Evolutionary conservation across 1,140 invertebrate species (phyloP).

Genomic region (Nasonia vitripennis): DNA sequence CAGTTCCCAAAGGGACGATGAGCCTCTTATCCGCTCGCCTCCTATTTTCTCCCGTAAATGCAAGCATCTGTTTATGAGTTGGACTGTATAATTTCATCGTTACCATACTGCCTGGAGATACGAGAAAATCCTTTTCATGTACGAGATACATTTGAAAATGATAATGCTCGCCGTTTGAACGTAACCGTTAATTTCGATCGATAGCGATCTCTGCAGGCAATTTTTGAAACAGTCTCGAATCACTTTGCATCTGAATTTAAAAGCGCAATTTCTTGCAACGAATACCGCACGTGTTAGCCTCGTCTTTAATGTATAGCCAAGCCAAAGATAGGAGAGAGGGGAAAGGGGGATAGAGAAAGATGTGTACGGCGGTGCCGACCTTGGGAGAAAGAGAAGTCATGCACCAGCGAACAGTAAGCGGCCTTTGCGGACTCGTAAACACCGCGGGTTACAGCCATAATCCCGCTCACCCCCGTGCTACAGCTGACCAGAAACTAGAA

Average conservation of each 20-base stretch:
- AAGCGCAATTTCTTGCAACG: neutral
- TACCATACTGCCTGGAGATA: neutral
- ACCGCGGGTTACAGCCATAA: slow-evolving; percentile 61
- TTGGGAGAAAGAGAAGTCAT: slow-evolving; percentile 28
- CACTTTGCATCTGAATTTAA: neutral
- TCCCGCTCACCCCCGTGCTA: slow-evolving; percentile 55
- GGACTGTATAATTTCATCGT: slow-evolving; percentile 45
- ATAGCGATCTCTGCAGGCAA: too few species aligned
- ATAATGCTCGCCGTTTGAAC: too few species aligned
- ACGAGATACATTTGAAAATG: too few species aligned
- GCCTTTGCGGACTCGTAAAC: slow-evolving; percentile 67
- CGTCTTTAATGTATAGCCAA: slow-evolving; percentile 22
- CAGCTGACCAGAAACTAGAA: slow-evolving; percentile 61
- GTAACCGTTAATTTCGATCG: neutral
- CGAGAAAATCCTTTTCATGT: neutral
- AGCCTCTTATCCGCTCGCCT: slow-evolving; percentile 24
- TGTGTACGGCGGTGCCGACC: neutral
- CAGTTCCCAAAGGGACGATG: slow-evolving; percentile 34
- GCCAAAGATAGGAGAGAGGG: neutral
- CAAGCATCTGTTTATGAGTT: slow-evolving; percentile 33
- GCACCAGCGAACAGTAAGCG: slow-evolving; percentile 61
- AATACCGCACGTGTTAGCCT: neutral
- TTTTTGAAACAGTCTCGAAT: neutral
- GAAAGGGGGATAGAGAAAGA: neutral
- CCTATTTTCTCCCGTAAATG: slow-evolving; percentile 6